Evolutionary conservation across 2,113 vertebrate species (phyloP).

Genomic region (Australoheros scitulus): DNA sequence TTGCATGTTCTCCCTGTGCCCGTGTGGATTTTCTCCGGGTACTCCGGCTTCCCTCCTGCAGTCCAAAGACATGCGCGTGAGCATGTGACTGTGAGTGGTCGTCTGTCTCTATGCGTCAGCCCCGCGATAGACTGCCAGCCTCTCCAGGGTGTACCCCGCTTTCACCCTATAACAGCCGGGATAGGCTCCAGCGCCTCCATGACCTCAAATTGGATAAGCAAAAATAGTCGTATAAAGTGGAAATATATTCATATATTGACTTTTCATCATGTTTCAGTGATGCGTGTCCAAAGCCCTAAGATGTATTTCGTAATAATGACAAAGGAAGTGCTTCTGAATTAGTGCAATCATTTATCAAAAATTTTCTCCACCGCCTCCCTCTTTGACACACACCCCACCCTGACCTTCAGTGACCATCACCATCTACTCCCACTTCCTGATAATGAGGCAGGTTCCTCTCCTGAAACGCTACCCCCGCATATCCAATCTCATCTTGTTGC

Average conservation of each 20-base stretch:
- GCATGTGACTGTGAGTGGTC: background rate
- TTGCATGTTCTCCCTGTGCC: background rate
- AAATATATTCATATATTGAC: background rate
- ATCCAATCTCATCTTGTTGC: slow-evolving; percentile 30
- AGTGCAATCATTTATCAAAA: slow-evolving; percentile 79
- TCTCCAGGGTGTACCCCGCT: background rate
- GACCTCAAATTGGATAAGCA: no score
- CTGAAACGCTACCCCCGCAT: slow-evolving; percentile 41
- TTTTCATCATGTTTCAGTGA: background rate
- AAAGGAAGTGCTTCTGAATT: slow-evolving; percentile 70
- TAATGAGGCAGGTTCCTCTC: slow-evolving; percentile 85
- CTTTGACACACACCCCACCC: slow-evolving; percentile 47
- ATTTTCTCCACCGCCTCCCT: slow-evolving; percentile 67
- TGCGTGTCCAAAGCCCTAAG: background rate
- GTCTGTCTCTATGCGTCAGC: background rate
- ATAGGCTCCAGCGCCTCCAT: fast-evolving
- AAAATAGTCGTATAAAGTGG: no score
- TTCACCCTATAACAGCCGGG: background rate
- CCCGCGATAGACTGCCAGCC: background rate
- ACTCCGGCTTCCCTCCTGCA: background rate
- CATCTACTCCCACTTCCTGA: slow-evolving; percentile 85
- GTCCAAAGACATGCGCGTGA: no score
- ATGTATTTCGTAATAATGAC: slow-evolving; percentile 1
- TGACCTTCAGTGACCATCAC: slow-evolving; percentile 62
- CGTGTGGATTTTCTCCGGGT: no score